These are phyloP conservation scores for Caranx melampygus DNA, from an alignment of 2,113 vertebrate genomes.

Conservation along the genomic window DNA sequence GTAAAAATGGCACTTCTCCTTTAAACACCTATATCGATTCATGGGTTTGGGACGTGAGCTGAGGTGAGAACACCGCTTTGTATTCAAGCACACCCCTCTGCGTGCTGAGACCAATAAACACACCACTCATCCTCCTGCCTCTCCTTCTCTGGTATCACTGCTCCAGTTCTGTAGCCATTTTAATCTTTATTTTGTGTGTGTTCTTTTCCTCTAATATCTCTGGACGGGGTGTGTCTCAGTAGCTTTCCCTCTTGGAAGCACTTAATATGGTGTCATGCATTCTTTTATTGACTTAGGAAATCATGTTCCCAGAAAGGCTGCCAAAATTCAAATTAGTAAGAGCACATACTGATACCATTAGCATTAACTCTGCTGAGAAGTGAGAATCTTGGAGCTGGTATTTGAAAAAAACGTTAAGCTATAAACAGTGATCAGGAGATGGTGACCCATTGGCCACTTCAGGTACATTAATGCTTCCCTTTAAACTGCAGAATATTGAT, in stretches of 20 bases:
- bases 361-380: neutral
- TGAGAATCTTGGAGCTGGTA: neutral
- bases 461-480: no score
- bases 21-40: slow-evolving; percentile 14
- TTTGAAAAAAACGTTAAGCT: neutral
- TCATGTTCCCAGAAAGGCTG: slow-evolving; percentile 1
- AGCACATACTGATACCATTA: neutral
- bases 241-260: slow-evolving; percentile 2
- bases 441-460: no score
- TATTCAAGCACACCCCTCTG: slow-evolving; percentile 73
- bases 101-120: slow-evolving; percentile 54
- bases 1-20: no score
- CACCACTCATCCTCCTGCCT: slow-evolving; percentile 9
- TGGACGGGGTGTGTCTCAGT: slow-evolving; percentile 2
- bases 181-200: neutral
- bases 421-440: no score
- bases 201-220: neutral
- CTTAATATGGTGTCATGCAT: neutral
- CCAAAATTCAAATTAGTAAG: neutral
- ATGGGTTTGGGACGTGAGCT: slow-evolving; percentile 69
- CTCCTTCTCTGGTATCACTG: slow-evolving; percentile 15
- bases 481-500: no score
- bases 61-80: slow-evolving; percentile 40
- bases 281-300: neutral
- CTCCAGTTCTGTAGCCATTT: slow-evolving; percentile 24